Evolutionary conservation across 2,797 vertebrate species (phyloP).

Genomic region (Pelobates cultripes): DNA sequence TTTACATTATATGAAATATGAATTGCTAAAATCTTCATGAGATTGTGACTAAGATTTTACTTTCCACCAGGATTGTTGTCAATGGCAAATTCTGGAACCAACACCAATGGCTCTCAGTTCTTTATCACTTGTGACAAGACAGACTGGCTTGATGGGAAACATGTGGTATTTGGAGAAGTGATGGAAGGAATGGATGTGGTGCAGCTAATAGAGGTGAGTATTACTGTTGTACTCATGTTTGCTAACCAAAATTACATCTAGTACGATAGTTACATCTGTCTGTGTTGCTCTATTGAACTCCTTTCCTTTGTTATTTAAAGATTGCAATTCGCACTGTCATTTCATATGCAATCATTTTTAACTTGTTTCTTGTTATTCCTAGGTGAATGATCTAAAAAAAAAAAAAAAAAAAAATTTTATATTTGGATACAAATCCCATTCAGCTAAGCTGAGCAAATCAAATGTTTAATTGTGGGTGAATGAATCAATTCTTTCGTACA

Average conservation of each 20-base stretch:
- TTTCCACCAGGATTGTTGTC: constrained; percentile 80
- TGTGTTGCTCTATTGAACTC: background rate
- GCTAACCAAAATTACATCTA: no score
- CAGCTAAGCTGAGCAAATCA: no score
- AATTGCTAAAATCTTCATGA: background rate
- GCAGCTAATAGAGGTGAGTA: constrained; percentile 85
- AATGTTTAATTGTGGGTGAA: no score
- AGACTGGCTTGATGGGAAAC: constrained; percentile 93
- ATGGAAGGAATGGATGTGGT: constrained; percentile 93
- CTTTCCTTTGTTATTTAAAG: no score
- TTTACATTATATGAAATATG: background rate
- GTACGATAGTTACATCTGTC: no score
- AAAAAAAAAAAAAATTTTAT: no score
- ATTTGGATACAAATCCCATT: no score
- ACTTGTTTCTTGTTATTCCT: no score
- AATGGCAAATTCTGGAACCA: constrained; percentile 91
- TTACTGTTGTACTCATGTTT: background rate
- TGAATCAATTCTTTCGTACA: no score
- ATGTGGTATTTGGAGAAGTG: constrained; percentile 94
- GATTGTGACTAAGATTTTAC: background rate
- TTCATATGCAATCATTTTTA: no score
- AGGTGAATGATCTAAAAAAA: no score
- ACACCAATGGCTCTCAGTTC: constrained; percentile 93
- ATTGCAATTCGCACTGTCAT: no score
- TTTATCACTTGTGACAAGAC: constrained; percentile 93